phyloP scores from a whole-genome alignment of 2,113 vertebrate species.

The Cairina moschata region DNA sequence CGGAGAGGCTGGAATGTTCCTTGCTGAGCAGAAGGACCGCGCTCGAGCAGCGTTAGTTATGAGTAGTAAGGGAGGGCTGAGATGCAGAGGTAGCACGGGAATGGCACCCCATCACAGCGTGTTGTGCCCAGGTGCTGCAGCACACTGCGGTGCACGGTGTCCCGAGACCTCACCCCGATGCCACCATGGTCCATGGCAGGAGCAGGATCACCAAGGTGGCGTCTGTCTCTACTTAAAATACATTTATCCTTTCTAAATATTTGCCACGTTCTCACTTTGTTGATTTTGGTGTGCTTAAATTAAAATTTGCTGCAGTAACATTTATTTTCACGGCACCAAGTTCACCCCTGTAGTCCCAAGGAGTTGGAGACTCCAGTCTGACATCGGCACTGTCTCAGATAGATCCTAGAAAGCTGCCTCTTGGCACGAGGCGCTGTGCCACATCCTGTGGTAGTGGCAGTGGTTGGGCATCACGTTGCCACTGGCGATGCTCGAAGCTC shows the following conservation, averaged over 20 bases:
- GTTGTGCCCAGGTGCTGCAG: neutral
- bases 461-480: accelerated
- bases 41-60: neutral
- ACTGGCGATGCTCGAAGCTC: neutral
- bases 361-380: neutral
- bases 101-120: accelerated
- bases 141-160: no score
- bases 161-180: neutral
- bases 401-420: slow-evolving; percentile 2
- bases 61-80: neutral
- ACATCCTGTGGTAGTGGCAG: neutral
- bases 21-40: neutral
- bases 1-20: neutral
- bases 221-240: neutral
- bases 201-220: neutral
- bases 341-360: neutral
- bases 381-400: neutral
- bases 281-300: neutral
- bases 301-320: neutral
- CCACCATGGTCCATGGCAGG: accelerated
- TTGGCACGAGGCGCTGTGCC: accelerated
- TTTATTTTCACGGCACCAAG: neutral
- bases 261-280: neutral
- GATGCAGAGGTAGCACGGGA: neutral
- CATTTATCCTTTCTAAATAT: neutral